phyloP scores from a whole-genome alignment of 1,140 invertebrate species.

The Euura lappo region DNA sequence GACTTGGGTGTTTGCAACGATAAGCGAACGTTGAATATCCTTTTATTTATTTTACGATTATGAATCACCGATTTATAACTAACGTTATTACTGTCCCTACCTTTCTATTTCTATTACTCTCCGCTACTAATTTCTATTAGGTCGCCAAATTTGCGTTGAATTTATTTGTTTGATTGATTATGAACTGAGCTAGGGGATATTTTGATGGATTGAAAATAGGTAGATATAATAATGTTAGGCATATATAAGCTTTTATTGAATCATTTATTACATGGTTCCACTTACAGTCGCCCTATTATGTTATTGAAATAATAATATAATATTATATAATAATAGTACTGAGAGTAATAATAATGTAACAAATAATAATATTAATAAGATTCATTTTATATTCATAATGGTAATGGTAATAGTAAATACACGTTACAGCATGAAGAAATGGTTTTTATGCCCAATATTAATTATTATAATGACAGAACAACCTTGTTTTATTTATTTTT shows the following conservation, averaged over 20 bases:
- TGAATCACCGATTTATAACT: too few species aligned
- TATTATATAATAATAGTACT: neutral
- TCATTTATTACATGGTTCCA: conserved; percentile 53
- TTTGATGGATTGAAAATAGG: too few species aligned
- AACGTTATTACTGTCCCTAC: too few species aligned
- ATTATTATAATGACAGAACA: conserved; percentile 35
- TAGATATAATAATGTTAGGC: neutral
- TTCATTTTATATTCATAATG: conserved; percentile 9
- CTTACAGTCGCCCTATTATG: conserved; percentile 49
- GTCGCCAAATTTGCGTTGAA: too few species aligned
- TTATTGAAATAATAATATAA: conserved; percentile 32
- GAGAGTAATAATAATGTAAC: neutral
- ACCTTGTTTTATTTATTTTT: conserved; percentile 15
- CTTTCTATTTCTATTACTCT: too few species aligned
- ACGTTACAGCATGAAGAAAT: conserved; percentile 12
- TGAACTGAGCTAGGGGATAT: too few species aligned
- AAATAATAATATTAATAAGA: conserved; percentile 15
- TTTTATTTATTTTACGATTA: too few species aligned
- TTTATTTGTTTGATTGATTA: too few species aligned
- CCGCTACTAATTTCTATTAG: too few species aligned
- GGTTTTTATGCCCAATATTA: conserved; percentile 18
- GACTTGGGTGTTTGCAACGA: too few species aligned
- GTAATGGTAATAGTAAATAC: conserved; percentile 24
- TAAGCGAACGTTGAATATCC: too few species aligned
- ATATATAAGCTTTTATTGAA: conserved; percentile 52